A percentile compares a stretch with the other conserved stretches of the same genome.
Evolutionary conservation across 2,113 vertebrate species (phyloP).

Genomic region (Galbula dea): DNA sequence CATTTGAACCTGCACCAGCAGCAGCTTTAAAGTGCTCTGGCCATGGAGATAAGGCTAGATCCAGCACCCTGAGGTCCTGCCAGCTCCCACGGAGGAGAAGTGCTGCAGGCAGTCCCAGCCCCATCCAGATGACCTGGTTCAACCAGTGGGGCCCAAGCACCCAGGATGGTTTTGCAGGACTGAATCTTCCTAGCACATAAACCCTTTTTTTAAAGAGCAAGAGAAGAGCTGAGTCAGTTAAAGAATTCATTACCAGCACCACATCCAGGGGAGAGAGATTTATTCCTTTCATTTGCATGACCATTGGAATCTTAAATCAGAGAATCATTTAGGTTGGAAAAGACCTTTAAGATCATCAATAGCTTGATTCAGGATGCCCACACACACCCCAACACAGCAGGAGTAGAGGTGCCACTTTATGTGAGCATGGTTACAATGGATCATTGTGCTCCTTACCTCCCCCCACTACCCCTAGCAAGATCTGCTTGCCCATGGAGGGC

Average conservation of each 20-base stretch:
- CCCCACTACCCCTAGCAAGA: neutral
- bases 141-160: neutral
- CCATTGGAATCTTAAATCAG: neutral
- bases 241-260: neutral
- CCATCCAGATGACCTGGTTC: neutral
- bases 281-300: neutral
- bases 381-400: neutral
- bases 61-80: neutral
- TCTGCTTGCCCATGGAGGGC: neutral
- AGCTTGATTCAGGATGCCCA: neutral
- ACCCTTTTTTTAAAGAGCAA: neutral
- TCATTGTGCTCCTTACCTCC: rapidly evolving
- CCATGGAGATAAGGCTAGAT: neutral
- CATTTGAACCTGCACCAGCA: neutral
- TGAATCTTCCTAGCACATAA: neutral
- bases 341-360: neutral
- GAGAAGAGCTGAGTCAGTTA: neutral
- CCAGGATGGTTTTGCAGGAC: neutral
- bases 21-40: neutral
- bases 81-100: neutral
- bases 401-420: neutral
- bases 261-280: neutral
- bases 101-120: neutral
- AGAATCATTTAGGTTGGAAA: neutral
- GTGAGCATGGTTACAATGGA: rapidly evolving